Conservation (phyloP, 1,140 invertebrate species). For the Lepidotrigona ventralis region DNA sequence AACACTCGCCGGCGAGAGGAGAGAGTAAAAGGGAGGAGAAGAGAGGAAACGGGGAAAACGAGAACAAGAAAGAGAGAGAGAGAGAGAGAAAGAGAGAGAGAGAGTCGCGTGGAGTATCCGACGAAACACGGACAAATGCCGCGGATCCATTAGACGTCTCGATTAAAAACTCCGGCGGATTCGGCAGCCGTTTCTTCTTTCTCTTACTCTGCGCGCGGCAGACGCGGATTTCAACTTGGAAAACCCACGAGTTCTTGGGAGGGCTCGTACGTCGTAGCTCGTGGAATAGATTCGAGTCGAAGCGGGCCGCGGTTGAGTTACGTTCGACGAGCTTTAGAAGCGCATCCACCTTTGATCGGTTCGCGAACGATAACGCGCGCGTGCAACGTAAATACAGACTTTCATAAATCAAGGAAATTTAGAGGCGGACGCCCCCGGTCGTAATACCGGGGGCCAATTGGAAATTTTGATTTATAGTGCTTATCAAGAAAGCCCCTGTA, state of each 20-base stretch:
- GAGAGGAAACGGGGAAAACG: too few relatives aligned
- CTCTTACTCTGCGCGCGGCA: not conserved
- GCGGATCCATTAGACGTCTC: slow-evolving; percentile 37
- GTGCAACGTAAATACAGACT: slow-evolving; percentile 6
- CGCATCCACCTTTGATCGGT: slow-evolving; percentile 4
- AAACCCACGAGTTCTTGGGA: too few relatives aligned
- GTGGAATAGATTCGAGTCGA: not conserved
- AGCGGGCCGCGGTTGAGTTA: not conserved
- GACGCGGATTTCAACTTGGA: not conserved
- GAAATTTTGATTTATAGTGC: slow-evolving; percentile 43
- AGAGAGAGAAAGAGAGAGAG: not conserved
- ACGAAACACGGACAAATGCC: slow-evolving; percentile 26
- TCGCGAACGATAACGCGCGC: slow-evolving; percentile 20
- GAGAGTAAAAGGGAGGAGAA: not conserved
- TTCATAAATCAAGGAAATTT: slow-evolving; percentile 46
- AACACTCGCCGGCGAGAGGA: slow-evolving; percentile 3
- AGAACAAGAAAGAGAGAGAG: too few relatives aligned
- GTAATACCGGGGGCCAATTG: slow-evolving; percentile 35
- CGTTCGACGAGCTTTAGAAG: not conserved
- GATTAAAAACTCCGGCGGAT: slow-evolving; percentile 24
- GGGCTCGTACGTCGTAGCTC: not conserved
- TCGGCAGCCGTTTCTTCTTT: not conserved
- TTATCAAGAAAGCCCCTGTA: slow-evolving; percentile 45
- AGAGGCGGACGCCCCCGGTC: not conserved
- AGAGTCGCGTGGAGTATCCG: slow-evolving; percentile 27